phyloP scores from a whole-genome alignment of 2,113 vertebrate genomes.

The Pogona vitticeps region DNA sequence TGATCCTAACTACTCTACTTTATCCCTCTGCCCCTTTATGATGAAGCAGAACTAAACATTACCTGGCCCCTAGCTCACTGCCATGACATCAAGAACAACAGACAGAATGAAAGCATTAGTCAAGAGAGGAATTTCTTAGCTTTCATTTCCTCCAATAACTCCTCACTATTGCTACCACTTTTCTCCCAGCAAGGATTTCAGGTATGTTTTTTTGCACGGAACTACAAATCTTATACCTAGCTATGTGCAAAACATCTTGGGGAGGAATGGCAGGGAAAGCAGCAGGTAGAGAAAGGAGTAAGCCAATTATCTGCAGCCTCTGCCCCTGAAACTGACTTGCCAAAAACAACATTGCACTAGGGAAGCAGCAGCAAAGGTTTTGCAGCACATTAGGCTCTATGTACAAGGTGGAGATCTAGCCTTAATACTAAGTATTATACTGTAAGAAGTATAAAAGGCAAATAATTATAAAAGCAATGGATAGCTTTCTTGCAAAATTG shows the following conservation, averaged over 20 bases:
- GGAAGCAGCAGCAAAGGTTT: background rate
- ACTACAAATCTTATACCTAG: background rate
- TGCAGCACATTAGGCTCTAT: background rate
- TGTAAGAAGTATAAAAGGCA: background rate
- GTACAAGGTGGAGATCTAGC: too few species aligned
- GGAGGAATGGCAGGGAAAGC: background rate
- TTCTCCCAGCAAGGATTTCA: too few species aligned
- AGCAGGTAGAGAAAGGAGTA: background rate
- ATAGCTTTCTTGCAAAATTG: background rate
- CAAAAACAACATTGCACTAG: background rate
- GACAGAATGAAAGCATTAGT: background rate
- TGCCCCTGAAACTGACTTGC: background rate
- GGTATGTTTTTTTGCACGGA: background rate
- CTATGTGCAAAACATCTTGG: background rate
- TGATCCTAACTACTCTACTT: too few species aligned
- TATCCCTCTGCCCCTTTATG: too few species aligned
- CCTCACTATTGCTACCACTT: background rate
- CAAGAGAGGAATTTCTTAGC: background rate
- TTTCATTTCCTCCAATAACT: background rate
- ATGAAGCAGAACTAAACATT: too few species aligned
- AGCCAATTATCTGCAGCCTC: too few species aligned
- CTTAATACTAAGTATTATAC: background rate
- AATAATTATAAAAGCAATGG: background rate
- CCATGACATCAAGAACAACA: background rate
- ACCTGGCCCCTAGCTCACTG: background rate